Percentiles rank a stretch among this genome's conserved stretches.
Conservation (phyloP, 2,113 vertebrate species). For the Lathamus discolor region DNA sequence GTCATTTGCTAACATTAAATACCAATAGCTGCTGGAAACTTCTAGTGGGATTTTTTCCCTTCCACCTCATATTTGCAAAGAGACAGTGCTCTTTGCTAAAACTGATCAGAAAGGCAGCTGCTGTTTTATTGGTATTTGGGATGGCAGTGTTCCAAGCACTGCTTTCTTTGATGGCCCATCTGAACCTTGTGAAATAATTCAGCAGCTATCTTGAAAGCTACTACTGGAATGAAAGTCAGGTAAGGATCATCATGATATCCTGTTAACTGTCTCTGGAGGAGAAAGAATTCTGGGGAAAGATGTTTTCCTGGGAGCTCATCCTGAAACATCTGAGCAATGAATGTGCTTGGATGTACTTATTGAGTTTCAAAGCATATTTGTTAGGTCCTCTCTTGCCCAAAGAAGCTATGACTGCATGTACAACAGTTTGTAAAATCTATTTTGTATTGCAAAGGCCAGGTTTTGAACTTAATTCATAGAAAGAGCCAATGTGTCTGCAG, state of each 20-base stretch:
- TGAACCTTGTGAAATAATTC: neutral
- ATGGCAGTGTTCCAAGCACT: neutral
- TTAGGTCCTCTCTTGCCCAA: neutral
- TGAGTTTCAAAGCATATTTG: neutral
- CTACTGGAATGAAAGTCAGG: neutral
- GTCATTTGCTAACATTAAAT: neutral
- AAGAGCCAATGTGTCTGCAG: neutral
- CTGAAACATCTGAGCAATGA: neutral
- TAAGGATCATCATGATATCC: neutral
- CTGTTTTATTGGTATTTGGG: neutral
- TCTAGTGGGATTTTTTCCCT: neutral
- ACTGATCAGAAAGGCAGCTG: neutral
- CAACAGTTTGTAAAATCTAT: neutral
- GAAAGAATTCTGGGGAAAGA: neutral
- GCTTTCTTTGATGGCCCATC: neutral
- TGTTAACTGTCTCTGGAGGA: neutral
- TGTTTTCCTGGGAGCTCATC: neutral
- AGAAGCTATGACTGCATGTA: neutral
- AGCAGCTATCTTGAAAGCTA: neutral
- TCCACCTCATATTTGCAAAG: neutral
- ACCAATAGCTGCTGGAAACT: neutral
- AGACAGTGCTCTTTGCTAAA: neutral
- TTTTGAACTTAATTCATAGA: neutral
- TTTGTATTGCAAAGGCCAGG: neutral
- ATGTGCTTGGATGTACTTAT: neutral